Base-by-base conservation (phyloP, 2,888 invertebrate species). In the Zygaena filipendulae region DNA sequence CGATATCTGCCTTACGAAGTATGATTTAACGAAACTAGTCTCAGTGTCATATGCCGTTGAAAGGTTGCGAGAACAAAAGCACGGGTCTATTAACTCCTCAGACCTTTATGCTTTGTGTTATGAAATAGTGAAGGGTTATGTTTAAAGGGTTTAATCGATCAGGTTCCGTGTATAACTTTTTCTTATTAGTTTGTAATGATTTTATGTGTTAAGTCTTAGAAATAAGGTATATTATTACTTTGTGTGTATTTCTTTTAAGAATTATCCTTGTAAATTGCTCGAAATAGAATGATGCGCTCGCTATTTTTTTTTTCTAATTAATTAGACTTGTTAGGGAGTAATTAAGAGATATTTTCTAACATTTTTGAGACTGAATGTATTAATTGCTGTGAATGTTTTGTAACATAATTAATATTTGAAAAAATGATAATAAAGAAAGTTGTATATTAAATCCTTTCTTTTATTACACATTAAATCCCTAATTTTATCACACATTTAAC, bases 211-310 rank as follows among this genome's bases (percentile, higher is more conserved):
- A n/a, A n/a, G n/a, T n/a, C n/a, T n/a, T n/a, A n/a, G n/a, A n/a
- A n/a, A n/a, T n/a, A n/a, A n/a, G n/a, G n/a, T n/a, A n/a, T 25
- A 25, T 25, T 25, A 19, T 25, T 25, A 25, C 19, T 25, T 25
- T 16, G 25, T 19, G 25, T 25, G 25, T 19, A 25, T 14, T 25
- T 25, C 11, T 25, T 11, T 19, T 25, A 19, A 25, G 19, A 25
- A 25, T 19, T 25, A 18, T 25, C 19, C 7, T 27, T 27, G 21
- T 27, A 27, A 21, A 21, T 27, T 27, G 2, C 25, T 25, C 18
- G 25, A 25, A 25, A 25, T 25, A 25, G 11, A 25, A 25, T 19
- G 11, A 19, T 25, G 25, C 25, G 25, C 25, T 11, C 3, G 11
- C 19, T 7, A 25, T 25, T 25, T 25, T 19, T 25, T 22, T n/a